Conservation (phyloP, 2,113 vertebrate genomes). For the Willisornis vidua region DNA sequence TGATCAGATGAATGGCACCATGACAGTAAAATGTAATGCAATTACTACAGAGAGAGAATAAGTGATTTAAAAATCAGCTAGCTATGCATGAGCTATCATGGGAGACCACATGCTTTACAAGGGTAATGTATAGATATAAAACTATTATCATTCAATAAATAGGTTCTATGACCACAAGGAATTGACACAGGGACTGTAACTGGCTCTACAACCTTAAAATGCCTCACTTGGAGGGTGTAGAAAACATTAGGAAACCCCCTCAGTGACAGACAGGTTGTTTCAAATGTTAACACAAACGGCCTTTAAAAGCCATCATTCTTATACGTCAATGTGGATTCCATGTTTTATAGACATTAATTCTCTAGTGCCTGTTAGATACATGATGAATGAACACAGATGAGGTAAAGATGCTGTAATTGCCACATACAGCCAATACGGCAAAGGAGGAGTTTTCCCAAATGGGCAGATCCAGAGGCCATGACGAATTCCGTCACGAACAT, state of each 20-base stretch:
- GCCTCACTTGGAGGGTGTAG: background rate
- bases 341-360: constrained; percentile 92
- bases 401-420: constrained; percentile 90
- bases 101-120: background rate
- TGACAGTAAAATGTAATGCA: background rate
- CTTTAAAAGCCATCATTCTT: constrained; percentile 18
- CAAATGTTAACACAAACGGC: background rate
- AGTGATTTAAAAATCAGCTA: background rate
- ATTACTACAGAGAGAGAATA: background rate
- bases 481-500: constrained; percentile 89
- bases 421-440: constrained; percentile 94
- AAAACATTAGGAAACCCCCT: background rate
- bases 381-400: constrained; percentile 90
- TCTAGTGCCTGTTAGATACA: constrained; percentile 93
- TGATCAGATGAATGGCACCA: background rate
- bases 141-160: background rate
- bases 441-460: constrained; percentile 88
- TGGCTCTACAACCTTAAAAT: background rate
- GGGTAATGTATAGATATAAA: background rate
- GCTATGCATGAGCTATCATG: background rate
- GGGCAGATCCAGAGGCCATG: constrained; percentile 95
- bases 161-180: background rate
- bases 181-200: background rate
- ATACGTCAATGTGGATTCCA: constrained; percentile 89
- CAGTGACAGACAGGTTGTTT: background rate